A percentile compares a stretch with the other conserved stretches of the same genome.
These are phyloP conservation scores for Myotis vivesi DNA, from an alignment of 2,797 vertebrate species.

Conservation along the genomic window DNA sequence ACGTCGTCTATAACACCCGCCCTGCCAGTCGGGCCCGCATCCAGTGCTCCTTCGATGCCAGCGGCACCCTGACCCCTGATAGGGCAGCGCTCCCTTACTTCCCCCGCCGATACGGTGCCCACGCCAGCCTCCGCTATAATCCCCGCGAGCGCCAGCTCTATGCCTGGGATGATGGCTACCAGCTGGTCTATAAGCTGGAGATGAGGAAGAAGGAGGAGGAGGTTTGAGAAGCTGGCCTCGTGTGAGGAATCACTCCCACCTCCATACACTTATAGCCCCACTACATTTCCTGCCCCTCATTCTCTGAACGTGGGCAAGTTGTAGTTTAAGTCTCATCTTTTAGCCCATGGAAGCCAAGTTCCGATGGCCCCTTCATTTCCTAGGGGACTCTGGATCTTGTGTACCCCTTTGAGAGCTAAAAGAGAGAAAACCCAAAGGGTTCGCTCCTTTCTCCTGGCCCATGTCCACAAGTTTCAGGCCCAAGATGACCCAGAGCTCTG, in stretches of 20 bases:
- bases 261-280: neutral
- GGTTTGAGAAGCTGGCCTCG: conserved; percentile 67
- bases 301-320: neutral
- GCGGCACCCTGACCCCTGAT: conserved; percentile 88
- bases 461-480: neutral
- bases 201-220: conserved; percentile 91
- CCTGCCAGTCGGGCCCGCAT: conserved; percentile 93
- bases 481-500: neutral
- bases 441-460: neutral
- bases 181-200: conserved; percentile 95
- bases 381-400: neutral
- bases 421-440: neutral
- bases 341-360: neutral
- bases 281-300: neutral
- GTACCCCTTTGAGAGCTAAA: neutral
- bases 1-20: conserved; percentile 96
- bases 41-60: conserved; percentile 96
- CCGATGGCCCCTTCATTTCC: neutral
- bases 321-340: neutral
- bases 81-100: conserved; percentile 94
- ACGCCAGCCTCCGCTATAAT: conserved; percentile 95
- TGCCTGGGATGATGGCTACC: conserved; percentile 98
- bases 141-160: conserved; percentile 93
- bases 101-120: conserved; percentile 93
- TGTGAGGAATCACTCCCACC: neutral